A percentile compares a stretch with the other conserved stretches of the same genome.
Evolutionary conservation across 2,113 vertebrate species (phyloP).

Genomic region (Pitta sordida): DNA sequence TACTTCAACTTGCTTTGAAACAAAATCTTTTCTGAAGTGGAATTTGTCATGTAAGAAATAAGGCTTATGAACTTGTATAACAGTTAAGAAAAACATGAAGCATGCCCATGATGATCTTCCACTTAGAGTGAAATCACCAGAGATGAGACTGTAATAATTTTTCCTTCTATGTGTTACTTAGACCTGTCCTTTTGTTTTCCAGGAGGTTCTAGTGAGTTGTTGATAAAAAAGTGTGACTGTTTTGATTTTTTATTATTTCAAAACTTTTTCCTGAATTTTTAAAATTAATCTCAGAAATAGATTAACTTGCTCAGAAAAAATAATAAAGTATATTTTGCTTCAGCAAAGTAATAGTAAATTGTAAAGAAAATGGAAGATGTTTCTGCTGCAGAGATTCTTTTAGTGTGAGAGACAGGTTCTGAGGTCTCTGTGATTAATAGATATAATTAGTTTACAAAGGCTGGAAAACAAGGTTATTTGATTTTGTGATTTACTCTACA

Average conservation of each 20-base stretch:
- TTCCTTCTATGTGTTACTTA: background rate
- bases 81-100: background rate
- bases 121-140: background rate
- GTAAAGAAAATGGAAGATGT: background rate
- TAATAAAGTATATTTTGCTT: constrained; percentile 22
- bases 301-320: constrained; percentile 4
- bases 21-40: background rate
- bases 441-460: constrained; percentile 73
- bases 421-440: constrained; percentile 71
- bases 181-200: background rate
- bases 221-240: background rate
- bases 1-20: background rate
- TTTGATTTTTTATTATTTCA: background rate
- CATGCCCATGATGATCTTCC: background rate
- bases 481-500: constrained; percentile 57
- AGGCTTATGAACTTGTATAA: background rate
- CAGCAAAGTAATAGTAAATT: background rate
- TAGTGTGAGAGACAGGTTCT: constrained; percentile 30
- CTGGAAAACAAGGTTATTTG: constrained; percentile 68
- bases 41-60: background rate
- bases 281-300: constrained; percentile 4
- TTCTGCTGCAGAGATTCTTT: constrained; percentile 30
- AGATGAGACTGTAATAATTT: background rate
- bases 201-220: background rate
- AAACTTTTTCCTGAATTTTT: background rate